A percentile compares a stretch with the other conserved stretches of the same genome.
Evolutionary conservation across 2,888 invertebrate genomes (phyloP).

Genomic region (Coleophora deauratella): DNA sequence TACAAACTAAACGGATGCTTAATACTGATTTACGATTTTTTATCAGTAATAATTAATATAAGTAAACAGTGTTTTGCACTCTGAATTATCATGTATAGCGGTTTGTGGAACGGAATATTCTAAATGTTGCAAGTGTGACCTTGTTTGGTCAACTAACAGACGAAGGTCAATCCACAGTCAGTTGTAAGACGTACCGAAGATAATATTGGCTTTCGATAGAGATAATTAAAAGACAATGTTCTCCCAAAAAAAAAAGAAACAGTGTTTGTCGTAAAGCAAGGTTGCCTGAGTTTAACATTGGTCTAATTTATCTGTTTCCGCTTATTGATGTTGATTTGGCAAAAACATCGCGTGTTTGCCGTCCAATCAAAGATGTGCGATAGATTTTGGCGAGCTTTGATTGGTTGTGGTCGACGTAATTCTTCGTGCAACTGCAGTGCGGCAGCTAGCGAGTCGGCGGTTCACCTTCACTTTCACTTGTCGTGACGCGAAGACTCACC

Average conservation of each 20-base stretch:
- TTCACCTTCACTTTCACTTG: slow-evolving; percentile 8
- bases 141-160: too few relatives aligned
- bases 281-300: slow-evolving; percentile 21
- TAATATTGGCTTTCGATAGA: too few relatives aligned
- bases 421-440: too few relatives aligned
- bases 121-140: too few relatives aligned
- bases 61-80: too few relatives aligned
- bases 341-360: too few relatives aligned
- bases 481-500: slow-evolving; percentile 1
- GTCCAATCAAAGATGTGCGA: slow-evolving; percentile 1
- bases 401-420: slow-evolving; percentile 1
- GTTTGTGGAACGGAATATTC: too few relatives aligned
- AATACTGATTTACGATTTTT: not conserved
- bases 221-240: not conserved
- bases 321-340: too few relatives aligned
- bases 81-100: too few relatives aligned
- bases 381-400: slow-evolving; percentile 1
- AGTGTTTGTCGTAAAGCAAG: slow-evolving; percentile 30
- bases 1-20: too few relatives aligned
- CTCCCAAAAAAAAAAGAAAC: slow-evolving; percentile 8
- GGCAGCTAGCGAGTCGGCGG: not conserved
- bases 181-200: too few relatives aligned
- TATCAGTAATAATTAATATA: not conserved
- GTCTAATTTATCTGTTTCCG: slow-evolving; percentile 4
- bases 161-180: too few relatives aligned